Conservation (phyloP, 92 coral and sea anemone species). For the Diadumene lineata region DNA sequence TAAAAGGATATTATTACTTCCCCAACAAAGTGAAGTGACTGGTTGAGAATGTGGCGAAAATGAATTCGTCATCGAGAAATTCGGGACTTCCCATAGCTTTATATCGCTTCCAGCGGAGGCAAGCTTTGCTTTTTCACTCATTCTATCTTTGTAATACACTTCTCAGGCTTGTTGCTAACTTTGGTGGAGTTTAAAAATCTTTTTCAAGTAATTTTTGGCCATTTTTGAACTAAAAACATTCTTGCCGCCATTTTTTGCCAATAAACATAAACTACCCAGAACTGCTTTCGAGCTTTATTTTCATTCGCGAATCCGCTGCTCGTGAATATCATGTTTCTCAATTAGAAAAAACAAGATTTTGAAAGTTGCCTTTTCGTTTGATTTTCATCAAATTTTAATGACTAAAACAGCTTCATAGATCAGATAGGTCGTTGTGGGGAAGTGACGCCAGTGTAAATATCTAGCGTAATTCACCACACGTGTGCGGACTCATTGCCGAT, state of each 20-base stretch:
- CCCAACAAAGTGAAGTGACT: conserved; percentile 89
- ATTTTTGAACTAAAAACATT: conserved; percentile 12
- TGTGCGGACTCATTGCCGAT: background rate
- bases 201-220: conserved; percentile 35
- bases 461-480: conserved; percentile 10
- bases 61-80: conserved; percentile 60
- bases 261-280: conserved; percentile 43
- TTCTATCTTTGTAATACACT: conserved; percentile 16
- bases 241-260: conserved; percentile 76
- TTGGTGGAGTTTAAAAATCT: background rate
- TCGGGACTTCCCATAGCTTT: conserved; percentile 94
- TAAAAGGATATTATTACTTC: conserved; percentile 91
- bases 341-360: background rate
- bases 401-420: background rate
- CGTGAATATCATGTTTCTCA: conserved; percentile 21
- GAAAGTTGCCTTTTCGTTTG: background rate
- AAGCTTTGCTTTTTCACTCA: conserved; percentile 77
- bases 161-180: background rate
- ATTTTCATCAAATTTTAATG: background rate
- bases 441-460: background rate
- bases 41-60: conserved; percentile 79
- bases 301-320: conserved; percentile 23
- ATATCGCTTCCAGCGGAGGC: conserved; percentile 94
- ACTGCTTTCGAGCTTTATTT: conserved; percentile 32
- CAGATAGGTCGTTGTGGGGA: conserved; percentile 11